These are phyloP conservation scores for Pantala flavescens DNA, from an alignment of 1,140 invertebrate genomes.

Conservation along the genomic window DNA sequence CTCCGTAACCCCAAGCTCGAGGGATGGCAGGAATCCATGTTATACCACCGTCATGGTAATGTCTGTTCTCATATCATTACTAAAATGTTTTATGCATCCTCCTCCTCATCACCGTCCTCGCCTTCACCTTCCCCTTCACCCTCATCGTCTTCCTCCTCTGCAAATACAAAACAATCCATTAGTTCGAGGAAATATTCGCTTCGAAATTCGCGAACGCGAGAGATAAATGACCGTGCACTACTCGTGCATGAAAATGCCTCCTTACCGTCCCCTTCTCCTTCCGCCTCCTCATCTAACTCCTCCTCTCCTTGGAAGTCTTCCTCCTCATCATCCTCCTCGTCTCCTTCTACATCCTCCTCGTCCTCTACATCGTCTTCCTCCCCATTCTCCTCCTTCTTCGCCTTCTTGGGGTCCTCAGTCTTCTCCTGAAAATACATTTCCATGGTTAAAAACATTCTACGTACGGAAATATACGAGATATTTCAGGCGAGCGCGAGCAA, in stretches of 20 bases:
- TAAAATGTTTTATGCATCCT: slow-evolving; percentile 37
- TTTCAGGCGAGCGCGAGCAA: no score
- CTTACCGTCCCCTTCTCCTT: slow-evolving; percentile 46
- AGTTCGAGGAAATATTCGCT: no score
- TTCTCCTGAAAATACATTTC: slow-evolving; percentile 48
- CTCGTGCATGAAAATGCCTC: no score
- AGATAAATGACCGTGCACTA: neutral
- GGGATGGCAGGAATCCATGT: slow-evolving; percentile 15
- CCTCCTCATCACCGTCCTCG: slow-evolving; percentile 43
- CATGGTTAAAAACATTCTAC: no score
- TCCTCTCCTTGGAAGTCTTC: slow-evolving; percentile 45
- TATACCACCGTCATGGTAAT: slow-evolving; percentile 9
- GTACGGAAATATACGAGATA: no score
- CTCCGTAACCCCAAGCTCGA: slow-evolving; percentile 13
- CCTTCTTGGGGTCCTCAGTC: slow-evolving; percentile 60
- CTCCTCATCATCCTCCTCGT: slow-evolving; percentile 34
- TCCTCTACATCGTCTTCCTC: slow-evolving; percentile 43
- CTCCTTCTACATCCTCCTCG: slow-evolving; percentile 44
- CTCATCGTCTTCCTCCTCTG: slow-evolving; percentile 48
- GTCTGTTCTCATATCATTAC: neutral
- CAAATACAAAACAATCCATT: slow-evolving; percentile 29
- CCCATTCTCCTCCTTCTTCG: slow-evolving; percentile 64
- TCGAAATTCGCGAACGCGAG: neutral
- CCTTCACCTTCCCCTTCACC: slow-evolving; percentile 47
- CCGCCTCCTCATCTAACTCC: slow-evolving; percentile 56